Evolutionary conservation across 1,140 invertebrate species (phyloP).

Genomic region (Lasaia peninsularis): DNA sequence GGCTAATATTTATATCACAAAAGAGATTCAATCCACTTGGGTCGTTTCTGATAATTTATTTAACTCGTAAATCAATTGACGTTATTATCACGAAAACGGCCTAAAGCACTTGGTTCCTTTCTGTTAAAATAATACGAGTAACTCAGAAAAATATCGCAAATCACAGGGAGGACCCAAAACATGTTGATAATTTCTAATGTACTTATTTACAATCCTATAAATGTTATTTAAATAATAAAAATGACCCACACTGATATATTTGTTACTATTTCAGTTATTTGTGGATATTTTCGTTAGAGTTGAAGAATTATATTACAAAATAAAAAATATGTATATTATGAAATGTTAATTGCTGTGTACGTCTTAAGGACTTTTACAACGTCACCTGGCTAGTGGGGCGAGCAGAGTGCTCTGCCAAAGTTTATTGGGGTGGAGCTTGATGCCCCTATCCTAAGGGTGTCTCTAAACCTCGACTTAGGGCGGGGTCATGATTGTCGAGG

Average conservation of each 20-base stretch:
- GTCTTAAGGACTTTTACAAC: too few relatives aligned
- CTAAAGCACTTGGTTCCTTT: slow-evolving; percentile 13
- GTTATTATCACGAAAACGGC: slow-evolving; percentile 8
- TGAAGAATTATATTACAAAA: too few relatives aligned
- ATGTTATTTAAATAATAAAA: slow-evolving; percentile 12
- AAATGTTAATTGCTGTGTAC: too few relatives aligned
- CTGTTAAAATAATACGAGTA: slow-evolving; percentile 10
- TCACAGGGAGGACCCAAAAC: slow-evolving; percentile 10
- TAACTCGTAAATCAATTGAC: slow-evolving; percentile 3
- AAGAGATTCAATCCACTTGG: slow-evolving; percentile 9
- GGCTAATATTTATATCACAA: not conserved
- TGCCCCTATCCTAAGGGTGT: too few relatives aligned
- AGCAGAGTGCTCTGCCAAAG: too few relatives aligned
- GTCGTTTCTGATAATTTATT: slow-evolving; percentile 12
- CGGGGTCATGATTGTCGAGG: too few relatives aligned
- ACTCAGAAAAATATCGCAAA: slow-evolving; percentile 8
- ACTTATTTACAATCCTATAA: slow-evolving; percentile 10
- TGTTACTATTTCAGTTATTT: not conserved
- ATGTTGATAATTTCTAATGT: slow-evolving; percentile 13
- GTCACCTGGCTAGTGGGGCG: too few relatives aligned
- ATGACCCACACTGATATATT: slow-evolving; percentile 6
- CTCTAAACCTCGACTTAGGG: too few relatives aligned
- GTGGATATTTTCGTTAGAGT: not conserved
- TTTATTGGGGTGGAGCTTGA: too few relatives aligned
- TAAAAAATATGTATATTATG: too few relatives aligned